Conservation (phyloP, 1,140 invertebrate species). For the Heliconius hewitsoni region DNA sequence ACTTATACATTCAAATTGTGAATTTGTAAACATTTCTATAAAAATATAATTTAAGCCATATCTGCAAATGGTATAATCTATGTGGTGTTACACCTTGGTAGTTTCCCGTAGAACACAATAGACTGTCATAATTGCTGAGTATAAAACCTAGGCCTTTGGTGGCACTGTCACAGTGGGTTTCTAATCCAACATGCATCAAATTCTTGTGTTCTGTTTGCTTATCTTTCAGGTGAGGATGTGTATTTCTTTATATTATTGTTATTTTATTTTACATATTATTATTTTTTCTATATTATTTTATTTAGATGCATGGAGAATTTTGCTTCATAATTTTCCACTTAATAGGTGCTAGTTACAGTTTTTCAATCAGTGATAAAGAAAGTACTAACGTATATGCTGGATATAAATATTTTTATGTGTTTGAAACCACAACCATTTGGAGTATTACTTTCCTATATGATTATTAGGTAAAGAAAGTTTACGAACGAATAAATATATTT, state of each 20-base stretch:
- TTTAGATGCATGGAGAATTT: too few relatives aligned
- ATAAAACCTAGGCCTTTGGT: constrained; percentile 50
- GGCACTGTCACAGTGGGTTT: constrained; percentile 37
- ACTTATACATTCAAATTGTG: not conserved
- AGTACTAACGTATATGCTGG: too few relatives aligned
- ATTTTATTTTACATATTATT: not conserved
- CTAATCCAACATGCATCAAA: constrained; percentile 30
- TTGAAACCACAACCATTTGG: too few relatives aligned
- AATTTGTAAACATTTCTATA: not conserved
- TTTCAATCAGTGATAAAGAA: too few relatives aligned
- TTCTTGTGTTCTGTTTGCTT: constrained; percentile 18
- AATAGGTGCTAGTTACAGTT: too few relatives aligned
- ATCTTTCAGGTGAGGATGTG: constrained; percentile 18
- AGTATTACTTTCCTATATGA: too few relatives aligned
- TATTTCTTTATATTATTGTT: not conserved
- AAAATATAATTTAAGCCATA: not conserved
- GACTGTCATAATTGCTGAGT: constrained; percentile 44
- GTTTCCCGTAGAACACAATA: constrained; percentile 64
- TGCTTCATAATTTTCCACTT: too few relatives aligned
- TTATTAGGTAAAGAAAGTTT: too few relatives aligned
- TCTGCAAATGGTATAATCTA: constrained; percentile 7
- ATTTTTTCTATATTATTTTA: not conserved
- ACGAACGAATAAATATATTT: too few relatives aligned
- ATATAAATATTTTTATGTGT: too few relatives aligned
- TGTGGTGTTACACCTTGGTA: constrained; percentile 53